Conservation (phyloP, 2,113 vertebrate genomes). For the Lasiurus cinereus region DNA sequence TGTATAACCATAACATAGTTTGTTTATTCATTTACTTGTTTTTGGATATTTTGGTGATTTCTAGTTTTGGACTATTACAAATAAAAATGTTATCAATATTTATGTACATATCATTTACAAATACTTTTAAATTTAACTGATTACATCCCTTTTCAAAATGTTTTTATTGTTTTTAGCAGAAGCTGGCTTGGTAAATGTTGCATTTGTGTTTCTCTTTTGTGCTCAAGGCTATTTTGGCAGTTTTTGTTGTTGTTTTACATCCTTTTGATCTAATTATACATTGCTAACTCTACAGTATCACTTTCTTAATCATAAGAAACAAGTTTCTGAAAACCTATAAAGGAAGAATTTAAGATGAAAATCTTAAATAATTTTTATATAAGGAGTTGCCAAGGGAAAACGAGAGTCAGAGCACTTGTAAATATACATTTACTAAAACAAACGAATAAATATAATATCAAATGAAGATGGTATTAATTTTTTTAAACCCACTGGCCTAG, state of each 20-base stretch:
- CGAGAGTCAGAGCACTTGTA: neutral
- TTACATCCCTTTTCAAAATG: conserved; percentile 53
- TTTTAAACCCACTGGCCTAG: conserved; percentile 32
- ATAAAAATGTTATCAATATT: conserved; percentile 50
- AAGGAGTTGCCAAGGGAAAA: neutral
- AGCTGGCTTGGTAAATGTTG: conserved; percentile 50
- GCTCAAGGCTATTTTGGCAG: conserved; percentile 52
- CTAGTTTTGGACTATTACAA: conserved; percentile 51
- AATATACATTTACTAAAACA: conserved; percentile 59
- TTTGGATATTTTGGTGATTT: conserved; percentile 21
- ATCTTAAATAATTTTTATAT: conserved; percentile 19
- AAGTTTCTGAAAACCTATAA: conserved; percentile 45
- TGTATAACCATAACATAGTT: conserved; percentile 21
- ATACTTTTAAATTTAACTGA: conserved; percentile 46
- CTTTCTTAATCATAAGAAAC: conserved; percentile 51
- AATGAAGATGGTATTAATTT: conserved; percentile 26
- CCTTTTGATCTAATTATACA: conserved; percentile 64
- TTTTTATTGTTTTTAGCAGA: conserved; percentile 49
- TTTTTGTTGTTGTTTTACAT: conserved; percentile 71
- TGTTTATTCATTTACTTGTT: conserved; percentile 22
- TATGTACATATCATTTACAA: conserved; percentile 57
- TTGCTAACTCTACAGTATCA: conserved; percentile 35
- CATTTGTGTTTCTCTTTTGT: conserved; percentile 64
- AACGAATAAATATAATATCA: conserved; percentile 46
- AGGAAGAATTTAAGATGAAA: conserved; percentile 58